phyloP scores from a whole-genome alignment of 2,797 vertebrate genomes.

The Pyrocephalus nanus region DNA sequence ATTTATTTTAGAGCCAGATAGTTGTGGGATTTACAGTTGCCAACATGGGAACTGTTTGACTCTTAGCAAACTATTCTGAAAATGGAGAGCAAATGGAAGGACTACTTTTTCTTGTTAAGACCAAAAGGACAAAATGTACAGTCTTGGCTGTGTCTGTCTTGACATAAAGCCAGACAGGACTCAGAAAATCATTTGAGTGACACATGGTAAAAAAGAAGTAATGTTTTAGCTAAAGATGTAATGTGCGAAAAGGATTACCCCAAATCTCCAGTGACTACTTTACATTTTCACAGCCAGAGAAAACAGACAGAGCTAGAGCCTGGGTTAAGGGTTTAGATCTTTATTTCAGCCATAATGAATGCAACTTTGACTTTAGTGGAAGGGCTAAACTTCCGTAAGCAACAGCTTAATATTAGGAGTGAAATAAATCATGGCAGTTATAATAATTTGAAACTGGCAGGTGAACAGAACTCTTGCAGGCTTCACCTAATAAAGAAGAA shows the following conservation, averaged over 20 bases:
- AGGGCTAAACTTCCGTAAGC: neutral
- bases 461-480: neutral
- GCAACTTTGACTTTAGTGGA: neutral
- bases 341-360: neutral
- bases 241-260: neutral
- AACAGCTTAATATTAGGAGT: neutral
- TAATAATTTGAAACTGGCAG: neutral
- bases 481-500: neutral
- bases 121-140: neutral
- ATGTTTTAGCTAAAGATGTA: neutral
- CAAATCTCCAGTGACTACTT: neutral
- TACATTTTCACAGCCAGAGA: neutral
- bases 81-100: neutral
- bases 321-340: neutral
- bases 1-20: neutral
- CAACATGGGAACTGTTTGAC: neutral
- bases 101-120: neutral
- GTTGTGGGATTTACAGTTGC: neutral
- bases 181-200: neutral
- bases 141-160: neutral
- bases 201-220: neutral
- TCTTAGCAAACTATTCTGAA: neutral
- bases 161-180: neutral
- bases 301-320: neutral
- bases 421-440: slow-evolving; percentile 1